Evolutionary conservation across 2,113 vertebrate genomes (phyloP), one percentile per base, ranked within the genome.

Genomic region (Willisornis vidua): DNA sequence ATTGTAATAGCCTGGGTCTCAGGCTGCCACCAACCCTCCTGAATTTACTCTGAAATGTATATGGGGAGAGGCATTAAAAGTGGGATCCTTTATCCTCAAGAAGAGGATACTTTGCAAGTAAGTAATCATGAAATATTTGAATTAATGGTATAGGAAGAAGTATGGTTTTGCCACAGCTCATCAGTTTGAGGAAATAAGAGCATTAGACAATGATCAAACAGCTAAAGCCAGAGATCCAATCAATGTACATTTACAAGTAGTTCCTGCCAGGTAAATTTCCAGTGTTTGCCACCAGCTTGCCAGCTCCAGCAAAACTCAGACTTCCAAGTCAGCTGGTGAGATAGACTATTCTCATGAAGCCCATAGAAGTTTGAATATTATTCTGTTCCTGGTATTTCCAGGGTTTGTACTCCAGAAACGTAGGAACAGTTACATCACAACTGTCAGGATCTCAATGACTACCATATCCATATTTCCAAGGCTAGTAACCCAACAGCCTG

Each of bases 11-110:
- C 80, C 29, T 61, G 33, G 12, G 25, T 4, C 35, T 85, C 67
- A 61, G 31, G 13, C 26, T 85, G 52, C 24, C 20, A 43, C 6
- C 5, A 9, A 3, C 19, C 2, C 3, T 73, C 12, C 35, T 68
- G 35, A 4, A 85, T 28, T 52, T 80, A 63, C 5, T 4, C 20
- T 75, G 46, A 23, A 18, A 9, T 1, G 0, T 57, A 19, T 65
- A 19, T 14, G 7, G 9, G 19, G 23, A 54, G 0, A 1, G 3
- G 5, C 1, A 3, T 14, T 19, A 59, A 45, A 63, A 68, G 9
- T 14, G 59, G 23, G 35, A 37, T 58, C 7, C 31, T 87, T 26
- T 3, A 8, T 17, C 2, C 19, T 90, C 49, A 31, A 22, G 43
- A 86, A 78, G 22, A 61, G 57, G 85, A 51, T 17, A 77, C 4